Conservation (phyloP, 2,113 vertebrate species). For the Climacteris rufus region DNA sequence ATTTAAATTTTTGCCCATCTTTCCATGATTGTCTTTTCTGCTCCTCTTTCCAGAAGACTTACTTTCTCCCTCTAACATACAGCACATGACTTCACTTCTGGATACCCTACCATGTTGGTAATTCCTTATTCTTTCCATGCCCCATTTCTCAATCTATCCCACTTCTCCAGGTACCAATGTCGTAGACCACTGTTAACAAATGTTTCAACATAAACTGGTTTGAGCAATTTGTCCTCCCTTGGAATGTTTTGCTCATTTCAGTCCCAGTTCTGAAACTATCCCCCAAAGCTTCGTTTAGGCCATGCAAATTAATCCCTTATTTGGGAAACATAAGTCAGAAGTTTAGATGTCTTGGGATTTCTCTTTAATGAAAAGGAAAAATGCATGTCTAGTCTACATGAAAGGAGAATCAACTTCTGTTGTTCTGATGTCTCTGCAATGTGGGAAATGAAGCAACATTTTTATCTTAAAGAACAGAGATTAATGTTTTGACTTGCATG, state of each 20-base stretch:
- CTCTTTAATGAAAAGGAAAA: neutral
- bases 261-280: neutral
- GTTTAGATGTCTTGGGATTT: neutral
- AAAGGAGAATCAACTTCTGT: neutral
- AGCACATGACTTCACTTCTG: neutral
- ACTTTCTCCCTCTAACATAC: neutral
- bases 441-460: neutral
- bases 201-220: neutral
- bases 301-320: neutral
- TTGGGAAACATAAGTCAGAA: neutral
- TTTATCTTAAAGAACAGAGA: neutral
- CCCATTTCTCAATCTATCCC: neutral
- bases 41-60: neutral
- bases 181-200: neutral
- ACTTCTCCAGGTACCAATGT: neutral
- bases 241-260: neutral
- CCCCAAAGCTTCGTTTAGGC: neutral
- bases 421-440: neutral
- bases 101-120: accelerated
- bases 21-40: neutral
- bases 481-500: neutral
- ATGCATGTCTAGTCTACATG: neutral
- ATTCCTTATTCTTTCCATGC: neutral
- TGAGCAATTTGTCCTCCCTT: neutral
- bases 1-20: neutral